phyloP scores from a whole-genome alignment of 2,113 vertebrate species.

The Pseudopodoces humilis region DNA sequence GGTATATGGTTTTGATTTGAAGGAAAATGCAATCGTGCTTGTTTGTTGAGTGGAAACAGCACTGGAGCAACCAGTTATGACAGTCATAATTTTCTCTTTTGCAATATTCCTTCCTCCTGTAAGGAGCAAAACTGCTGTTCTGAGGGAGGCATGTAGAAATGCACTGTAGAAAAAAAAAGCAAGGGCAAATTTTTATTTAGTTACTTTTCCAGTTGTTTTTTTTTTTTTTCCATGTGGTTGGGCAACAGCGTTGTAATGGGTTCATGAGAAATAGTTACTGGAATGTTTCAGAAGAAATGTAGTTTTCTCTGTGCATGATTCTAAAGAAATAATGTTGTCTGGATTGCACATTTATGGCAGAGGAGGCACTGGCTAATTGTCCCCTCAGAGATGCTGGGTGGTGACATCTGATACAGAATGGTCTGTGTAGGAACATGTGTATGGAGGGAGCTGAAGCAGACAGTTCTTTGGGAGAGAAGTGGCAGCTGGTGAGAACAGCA shows the following conservation, averaged over 20 bases:
- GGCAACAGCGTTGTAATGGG: background rate
- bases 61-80: background rate
- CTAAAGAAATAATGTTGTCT: background rate
- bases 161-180: background rate
- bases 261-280: background rate
- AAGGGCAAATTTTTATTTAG: background rate
- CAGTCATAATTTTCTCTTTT: background rate
- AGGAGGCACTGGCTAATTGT: background rate
- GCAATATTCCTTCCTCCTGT: background rate
- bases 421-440: background rate
- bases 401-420: background rate
- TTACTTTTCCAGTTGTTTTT: background rate
- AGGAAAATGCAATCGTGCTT: background rate
- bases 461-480: rapidly evolving
- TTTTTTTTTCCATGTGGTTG: background rate
- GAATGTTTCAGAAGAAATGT: background rate
- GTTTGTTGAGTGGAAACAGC: background rate
- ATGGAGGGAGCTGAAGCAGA: background rate
- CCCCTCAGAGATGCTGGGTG: background rate
- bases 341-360: background rate
- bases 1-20: background rate
- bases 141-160: background rate
- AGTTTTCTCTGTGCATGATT: background rate
- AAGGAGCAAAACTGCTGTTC: background rate
- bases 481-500: background rate